These are phyloP conservation scores for Tuta absoluta DNA, from an alignment of 2,888 invertebrate genomes.

Conservation along the genomic window DNA sequence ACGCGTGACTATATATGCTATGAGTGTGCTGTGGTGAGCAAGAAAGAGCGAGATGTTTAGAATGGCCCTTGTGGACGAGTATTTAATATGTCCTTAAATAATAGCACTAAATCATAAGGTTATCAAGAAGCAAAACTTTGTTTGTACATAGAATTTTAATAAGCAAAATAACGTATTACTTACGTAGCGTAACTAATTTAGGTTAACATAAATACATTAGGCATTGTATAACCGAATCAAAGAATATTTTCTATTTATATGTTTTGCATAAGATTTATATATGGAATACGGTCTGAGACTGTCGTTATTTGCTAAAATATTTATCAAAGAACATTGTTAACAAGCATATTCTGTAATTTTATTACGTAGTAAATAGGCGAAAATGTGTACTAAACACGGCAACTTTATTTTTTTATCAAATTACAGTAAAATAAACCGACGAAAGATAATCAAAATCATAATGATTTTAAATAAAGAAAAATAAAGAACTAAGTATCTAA, in stretches of 20 bases:
- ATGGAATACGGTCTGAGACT: slow-evolving; percentile 5
- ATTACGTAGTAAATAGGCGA: not conserved
- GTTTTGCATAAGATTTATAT: slow-evolving; percentile 38
- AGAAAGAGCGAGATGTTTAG: no score
- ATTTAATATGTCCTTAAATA: not conserved
- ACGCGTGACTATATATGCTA: not conserved
- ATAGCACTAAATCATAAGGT: not conserved
- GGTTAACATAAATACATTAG: slow-evolving; percentile 26
- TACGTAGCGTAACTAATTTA: slow-evolving; percentile 49
- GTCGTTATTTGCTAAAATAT: slow-evolving; percentile 16
- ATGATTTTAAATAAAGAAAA: no score
- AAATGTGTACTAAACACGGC: no score
- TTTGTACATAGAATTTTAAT: slow-evolving; percentile 51
- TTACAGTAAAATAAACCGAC: no score
- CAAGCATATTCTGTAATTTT: not conserved
- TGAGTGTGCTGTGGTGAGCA: not conserved
- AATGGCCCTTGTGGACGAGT: not conserved
- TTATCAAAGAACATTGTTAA: slow-evolving; percentile 6
- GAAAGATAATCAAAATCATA: no score
- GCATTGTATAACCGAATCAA: not conserved
- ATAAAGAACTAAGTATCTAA: no score
- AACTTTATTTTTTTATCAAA: no score
- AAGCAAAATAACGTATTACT: slow-evolving; percentile 41
- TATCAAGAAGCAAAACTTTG: slow-evolving; percentile 11
- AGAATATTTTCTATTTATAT: slow-evolving; percentile 28